Conservation (phyloP, 2,797 vertebrate genomes). For the Centropyge bicolor region DNA sequence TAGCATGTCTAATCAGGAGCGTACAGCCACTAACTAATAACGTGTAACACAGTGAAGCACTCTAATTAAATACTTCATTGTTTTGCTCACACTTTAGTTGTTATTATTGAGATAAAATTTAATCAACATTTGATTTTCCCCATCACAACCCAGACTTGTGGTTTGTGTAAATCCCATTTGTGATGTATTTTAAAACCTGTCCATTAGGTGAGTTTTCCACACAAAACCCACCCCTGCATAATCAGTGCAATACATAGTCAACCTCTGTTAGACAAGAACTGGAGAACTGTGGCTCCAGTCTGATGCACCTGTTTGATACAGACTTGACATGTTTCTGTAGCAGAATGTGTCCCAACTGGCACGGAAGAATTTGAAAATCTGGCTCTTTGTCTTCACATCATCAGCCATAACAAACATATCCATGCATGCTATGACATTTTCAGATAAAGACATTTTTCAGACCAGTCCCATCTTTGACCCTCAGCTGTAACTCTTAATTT, state of each 20-base stretch:
- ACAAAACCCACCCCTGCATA: neutral
- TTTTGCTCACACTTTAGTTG: neutral
- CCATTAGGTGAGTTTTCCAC: neutral
- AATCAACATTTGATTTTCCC: neutral
- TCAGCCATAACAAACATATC: constrained; percentile 39
- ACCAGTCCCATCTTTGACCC: constrained; percentile 17
- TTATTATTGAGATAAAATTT: too few relatives aligned
- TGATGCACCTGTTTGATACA: constrained; percentile 16
- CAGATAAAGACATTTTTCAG: constrained; percentile 23
- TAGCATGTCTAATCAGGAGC: neutral
- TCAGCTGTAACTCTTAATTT: constrained; percentile 39
- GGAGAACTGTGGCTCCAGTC: neutral
- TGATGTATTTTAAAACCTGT: neutral
- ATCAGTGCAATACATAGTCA: neutral
- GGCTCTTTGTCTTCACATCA: constrained; percentile 25
- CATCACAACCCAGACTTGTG: neutral
- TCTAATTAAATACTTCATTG: neutral
- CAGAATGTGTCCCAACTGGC: constrained; percentile 10
- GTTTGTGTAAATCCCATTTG: neutral
- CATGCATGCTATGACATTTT: constrained; percentile 60
- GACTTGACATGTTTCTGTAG: neutral
- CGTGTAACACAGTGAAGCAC: neutral
- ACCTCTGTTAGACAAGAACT: neutral
- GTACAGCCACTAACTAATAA: neutral
- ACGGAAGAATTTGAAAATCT: neutral